Conservation (phyloP, 2,797 vertebrate species). For the Myripristis jacobus region DNA sequence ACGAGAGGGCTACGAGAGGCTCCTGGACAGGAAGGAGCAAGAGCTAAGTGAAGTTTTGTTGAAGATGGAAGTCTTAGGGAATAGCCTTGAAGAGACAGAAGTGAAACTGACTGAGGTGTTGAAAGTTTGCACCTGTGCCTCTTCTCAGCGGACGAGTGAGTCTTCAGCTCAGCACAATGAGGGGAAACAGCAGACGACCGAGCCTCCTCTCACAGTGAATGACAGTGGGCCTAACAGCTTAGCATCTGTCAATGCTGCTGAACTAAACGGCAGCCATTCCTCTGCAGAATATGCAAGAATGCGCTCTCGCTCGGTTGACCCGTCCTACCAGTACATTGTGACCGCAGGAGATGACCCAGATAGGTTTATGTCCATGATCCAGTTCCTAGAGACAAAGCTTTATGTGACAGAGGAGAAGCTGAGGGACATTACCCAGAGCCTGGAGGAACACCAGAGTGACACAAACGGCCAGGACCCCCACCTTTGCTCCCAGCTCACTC, state of each 20-base stretch:
- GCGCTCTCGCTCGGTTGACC: constrained; percentile 54
- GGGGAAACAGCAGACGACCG: constrained; percentile 18
- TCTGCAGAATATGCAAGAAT: constrained; percentile 43
- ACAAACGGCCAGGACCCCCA: constrained; percentile 84
- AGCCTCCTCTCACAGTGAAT: constrained; percentile 61
- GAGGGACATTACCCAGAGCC: constrained; percentile 87
- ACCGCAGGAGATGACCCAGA: constrained; percentile 79
- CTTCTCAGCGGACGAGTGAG: constrained; percentile 30
- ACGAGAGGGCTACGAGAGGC: constrained; percentile 84
- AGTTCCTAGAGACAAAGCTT: constrained; percentile 91
- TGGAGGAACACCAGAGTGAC: constrained; percentile 89
- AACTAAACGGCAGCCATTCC: constrained; percentile 78
- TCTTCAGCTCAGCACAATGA: constrained; percentile 62
- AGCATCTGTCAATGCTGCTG: constrained; percentile 73
- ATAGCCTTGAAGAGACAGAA: constrained; percentile 89
- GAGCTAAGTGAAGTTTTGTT: constrained; percentile 89
- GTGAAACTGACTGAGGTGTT: constrained; percentile 82
- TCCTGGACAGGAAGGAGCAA: constrained; percentile 88
- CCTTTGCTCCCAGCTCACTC: constrained; percentile 86
- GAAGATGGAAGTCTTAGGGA: constrained; percentile 89
- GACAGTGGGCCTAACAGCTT: constrained; percentile 69
- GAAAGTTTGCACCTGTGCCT: constrained; percentile 60
- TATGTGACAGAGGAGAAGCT: constrained; percentile 92
- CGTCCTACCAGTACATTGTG: constrained; percentile 68
- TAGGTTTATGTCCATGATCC: constrained; percentile 89